phyloP scores from a whole-genome alignment of 2,888 invertebrate species.

The Plagodis dolabraria region DNA sequence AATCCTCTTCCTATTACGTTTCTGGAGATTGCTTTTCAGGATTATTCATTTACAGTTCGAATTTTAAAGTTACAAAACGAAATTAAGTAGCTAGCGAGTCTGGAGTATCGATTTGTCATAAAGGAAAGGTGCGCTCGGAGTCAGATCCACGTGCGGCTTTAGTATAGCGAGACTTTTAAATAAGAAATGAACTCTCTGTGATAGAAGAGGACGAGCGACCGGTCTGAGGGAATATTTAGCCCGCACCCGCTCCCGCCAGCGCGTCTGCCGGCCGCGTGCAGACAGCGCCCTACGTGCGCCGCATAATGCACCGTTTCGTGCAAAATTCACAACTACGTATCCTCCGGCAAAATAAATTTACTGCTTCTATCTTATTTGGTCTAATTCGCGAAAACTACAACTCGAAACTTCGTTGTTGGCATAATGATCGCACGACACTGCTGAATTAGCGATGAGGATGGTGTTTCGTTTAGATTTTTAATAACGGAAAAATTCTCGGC shows the following conservation, averaged over 20 bases:
- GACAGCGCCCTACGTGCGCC: constrained; percentile 79
- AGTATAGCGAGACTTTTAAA: constrained; percentile 67
- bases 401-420: constrained; percentile 54
- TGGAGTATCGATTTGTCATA: constrained; percentile 55
- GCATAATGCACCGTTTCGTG: constrained; percentile 79
- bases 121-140: constrained; percentile 53
- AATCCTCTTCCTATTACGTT: constrained; percentile 77
- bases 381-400: constrained; percentile 74
- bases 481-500: constrained; percentile 50
- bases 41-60: constrained; percentile 68
- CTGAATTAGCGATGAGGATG: constrained; percentile 50
- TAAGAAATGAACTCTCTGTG: constrained; percentile 75
- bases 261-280: constrained; percentile 62
- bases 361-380: constrained; percentile 80
- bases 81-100: constrained; percentile 23
- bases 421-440: constrained; percentile 56
- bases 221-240: constrained; percentile 56
- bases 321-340: constrained; percentile 81
- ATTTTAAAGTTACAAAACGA: constrained; percentile 24
- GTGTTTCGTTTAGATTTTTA: constrained; percentile 43
- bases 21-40: constrained; percentile 76
- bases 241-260: constrained; percentile 45
- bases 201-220: constrained; percentile 62
- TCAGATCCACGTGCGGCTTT: constrained; percentile 64
- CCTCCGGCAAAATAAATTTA: constrained; percentile 78